Conservation (phyloP, 2,888 invertebrate species). For the Strigamia crassipes region DNA sequence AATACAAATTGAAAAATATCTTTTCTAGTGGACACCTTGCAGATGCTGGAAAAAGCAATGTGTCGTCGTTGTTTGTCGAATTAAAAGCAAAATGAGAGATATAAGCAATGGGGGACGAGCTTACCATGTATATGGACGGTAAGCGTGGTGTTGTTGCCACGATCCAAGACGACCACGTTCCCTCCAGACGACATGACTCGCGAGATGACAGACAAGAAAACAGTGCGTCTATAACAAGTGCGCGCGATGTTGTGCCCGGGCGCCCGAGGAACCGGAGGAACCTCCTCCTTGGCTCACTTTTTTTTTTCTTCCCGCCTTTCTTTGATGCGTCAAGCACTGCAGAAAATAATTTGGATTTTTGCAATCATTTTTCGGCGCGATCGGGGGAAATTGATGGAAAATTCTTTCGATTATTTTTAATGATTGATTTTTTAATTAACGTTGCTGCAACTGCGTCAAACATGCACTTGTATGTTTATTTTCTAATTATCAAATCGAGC, state of each 20-base stretch:
- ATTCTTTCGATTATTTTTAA: slow-evolving; percentile 1
- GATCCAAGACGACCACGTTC: slow-evolving; percentile 91
- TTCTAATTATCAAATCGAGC: not conserved
- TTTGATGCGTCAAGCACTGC: slow-evolving; percentile 10
- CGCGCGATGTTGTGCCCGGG: slow-evolving; percentile 10
- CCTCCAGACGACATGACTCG: slow-evolving; percentile 47
- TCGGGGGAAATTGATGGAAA: not conserved
- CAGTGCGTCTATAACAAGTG: slow-evolving; percentile 3
- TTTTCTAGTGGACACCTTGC: not conserved
- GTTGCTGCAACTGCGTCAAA: slow-evolving; percentile 4
- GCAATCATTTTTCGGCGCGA: not conserved
- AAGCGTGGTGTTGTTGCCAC: slow-evolving; percentile 95
- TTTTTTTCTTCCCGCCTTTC: slow-evolving; percentile 8
- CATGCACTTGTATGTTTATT: not conserved
- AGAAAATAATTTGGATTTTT: not conserved
- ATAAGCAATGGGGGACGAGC: slow-evolving; percentile 56
- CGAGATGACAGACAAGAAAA: slow-evolving; percentile 4
- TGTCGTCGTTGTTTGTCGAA: not conserved
- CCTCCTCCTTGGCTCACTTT: slow-evolving; percentile 10
- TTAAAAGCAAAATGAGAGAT: slow-evolving; percentile 44
- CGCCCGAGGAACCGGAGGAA: slow-evolving; percentile 10
- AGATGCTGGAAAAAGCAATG: slow-evolving; percentile 53
- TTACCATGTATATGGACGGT: slow-evolving; percentile 95
- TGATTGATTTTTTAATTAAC: slow-evolving; percentile 10
- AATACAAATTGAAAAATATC: not conserved